Evolutionary conservation across 2,888 invertebrate genomes (phyloP).

Genomic region (Celastrina argiolus): DNA sequence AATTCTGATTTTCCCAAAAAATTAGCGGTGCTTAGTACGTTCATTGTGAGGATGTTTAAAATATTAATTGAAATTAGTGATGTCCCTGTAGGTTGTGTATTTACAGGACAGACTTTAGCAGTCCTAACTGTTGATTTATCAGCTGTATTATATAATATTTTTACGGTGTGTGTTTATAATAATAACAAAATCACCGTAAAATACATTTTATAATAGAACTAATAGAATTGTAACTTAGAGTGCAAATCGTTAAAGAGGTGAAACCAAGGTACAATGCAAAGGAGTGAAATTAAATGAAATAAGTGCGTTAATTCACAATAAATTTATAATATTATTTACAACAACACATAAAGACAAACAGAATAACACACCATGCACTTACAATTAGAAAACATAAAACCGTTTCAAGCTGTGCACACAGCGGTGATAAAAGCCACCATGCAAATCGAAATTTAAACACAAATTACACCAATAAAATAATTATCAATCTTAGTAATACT

Average conservation of each 20-base stretch:
- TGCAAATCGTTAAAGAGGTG: constrained; percentile 37
- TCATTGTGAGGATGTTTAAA: constrained; percentile 1
- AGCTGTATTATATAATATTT: constrained; percentile 10
- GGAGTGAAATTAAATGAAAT: constrained; percentile 69
- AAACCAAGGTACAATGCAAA: constrained; percentile 58
- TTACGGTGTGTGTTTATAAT: not conserved
- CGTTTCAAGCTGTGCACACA: constrained; percentile 68
- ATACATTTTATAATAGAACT: constrained; percentile 14
- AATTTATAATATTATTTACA: constrained; percentile 75
- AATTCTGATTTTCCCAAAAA: constrained; percentile 30
- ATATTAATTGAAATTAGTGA: constrained; percentile 15
- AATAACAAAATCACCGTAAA: not conserved
- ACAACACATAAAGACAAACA: constrained; percentile 56
- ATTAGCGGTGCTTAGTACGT: constrained; percentile 54
- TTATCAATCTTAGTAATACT: constrained; percentile 1
- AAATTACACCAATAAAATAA: constrained; percentile 24
- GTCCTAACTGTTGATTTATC: not conserved
- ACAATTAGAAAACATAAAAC: constrained; percentile 60
- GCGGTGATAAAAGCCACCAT: constrained; percentile 49
- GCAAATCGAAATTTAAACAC: constrained; percentile 33
- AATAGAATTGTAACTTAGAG: not conserved
- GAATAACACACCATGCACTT: constrained; percentile 78
- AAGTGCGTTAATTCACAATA: constrained; percentile 73
- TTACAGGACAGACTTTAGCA: not conserved
- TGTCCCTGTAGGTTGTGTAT: constrained; percentile 5